Evolutionary conservation across 2,113 vertebrate genomes (phyloP).

Genomic region (Oreotrochilus melanogaster): DNA sequence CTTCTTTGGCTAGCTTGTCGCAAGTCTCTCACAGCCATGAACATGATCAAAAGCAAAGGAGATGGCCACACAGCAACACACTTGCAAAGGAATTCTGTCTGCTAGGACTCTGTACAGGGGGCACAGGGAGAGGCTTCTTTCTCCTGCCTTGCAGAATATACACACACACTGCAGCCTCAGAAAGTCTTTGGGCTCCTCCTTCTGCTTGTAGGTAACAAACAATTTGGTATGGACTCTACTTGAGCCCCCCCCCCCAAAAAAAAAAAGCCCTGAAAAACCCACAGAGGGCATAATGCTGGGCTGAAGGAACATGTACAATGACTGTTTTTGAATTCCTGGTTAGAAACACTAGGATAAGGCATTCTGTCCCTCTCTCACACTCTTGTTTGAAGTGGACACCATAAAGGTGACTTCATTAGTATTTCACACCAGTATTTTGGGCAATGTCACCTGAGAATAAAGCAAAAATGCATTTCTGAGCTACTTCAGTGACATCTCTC

Average conservation of each 20-base stretch:
- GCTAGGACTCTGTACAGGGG: rapidly evolving
- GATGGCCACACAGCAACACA: neutral
- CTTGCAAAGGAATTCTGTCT: neutral
- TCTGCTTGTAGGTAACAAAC: neutral
- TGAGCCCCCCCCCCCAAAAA: neutral
- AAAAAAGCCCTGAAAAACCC: neutral
- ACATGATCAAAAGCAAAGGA: neutral
- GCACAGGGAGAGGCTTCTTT: neutral
- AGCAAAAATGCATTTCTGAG: conserved; percentile 29
- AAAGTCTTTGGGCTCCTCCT: neutral
- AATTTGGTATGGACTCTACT: neutral
- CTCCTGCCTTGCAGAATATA: neutral
- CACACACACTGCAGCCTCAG: neutral
- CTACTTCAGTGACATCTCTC: neutral
- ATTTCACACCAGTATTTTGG: conserved; percentile 31
- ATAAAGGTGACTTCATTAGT: neutral
- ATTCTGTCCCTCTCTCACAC: neutral
- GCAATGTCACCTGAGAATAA: neutral
- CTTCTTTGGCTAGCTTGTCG: neutral
- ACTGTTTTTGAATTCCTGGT: neutral
- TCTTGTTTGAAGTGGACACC: neutral
- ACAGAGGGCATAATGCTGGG: neutral
- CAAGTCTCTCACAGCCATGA: neutral
- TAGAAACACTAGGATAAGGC: neutral
- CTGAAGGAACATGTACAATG: neutral